Conservation (phyloP, 1,140 invertebrate genomes). For the Samia ricini region DNA sequence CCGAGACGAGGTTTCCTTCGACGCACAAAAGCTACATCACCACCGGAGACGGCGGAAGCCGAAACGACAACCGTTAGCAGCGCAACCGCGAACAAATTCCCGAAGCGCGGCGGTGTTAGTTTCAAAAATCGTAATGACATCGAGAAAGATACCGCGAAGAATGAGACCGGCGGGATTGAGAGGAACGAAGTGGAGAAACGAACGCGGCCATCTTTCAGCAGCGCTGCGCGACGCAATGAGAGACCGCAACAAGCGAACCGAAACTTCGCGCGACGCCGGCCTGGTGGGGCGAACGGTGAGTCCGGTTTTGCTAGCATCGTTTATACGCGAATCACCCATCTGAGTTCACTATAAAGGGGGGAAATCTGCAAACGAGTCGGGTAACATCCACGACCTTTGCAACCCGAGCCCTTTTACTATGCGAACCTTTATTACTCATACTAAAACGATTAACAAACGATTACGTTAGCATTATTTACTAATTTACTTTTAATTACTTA, state of each 20-base stretch:
- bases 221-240: conserved; percentile 49
- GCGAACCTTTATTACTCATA: no score
- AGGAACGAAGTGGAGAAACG: conserved; percentile 28
- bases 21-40: conserved; percentile 55
- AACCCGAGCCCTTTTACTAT: not conserved
- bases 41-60: conserved; percentile 41
- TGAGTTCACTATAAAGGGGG: not conserved
- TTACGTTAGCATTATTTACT: no score
- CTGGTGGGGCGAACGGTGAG: conserved; percentile 66
- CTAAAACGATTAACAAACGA: no score
- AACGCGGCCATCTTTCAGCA: conserved; percentile 42
- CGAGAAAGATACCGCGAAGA: conserved; percentile 34
- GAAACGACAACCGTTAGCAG: conserved; percentile 29
- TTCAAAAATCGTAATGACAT: conserved; percentile 58
- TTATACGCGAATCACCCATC: not conserved
- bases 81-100: conserved; percentile 53
- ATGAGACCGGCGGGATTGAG: conserved; percentile 32
- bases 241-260: conserved; percentile 38
- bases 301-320: conserved; percentile 37
- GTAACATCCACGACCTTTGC: not conserved
- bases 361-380: not conserved
- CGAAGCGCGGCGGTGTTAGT: conserved; percentile 47
- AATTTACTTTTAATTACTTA: no score
- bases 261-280: conserved; percentile 49
- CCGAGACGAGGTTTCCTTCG: conserved; percentile 49